Base-by-base conservation (phyloP, 2,797 vertebrate species). In the Myripristis murdjan region DNA sequence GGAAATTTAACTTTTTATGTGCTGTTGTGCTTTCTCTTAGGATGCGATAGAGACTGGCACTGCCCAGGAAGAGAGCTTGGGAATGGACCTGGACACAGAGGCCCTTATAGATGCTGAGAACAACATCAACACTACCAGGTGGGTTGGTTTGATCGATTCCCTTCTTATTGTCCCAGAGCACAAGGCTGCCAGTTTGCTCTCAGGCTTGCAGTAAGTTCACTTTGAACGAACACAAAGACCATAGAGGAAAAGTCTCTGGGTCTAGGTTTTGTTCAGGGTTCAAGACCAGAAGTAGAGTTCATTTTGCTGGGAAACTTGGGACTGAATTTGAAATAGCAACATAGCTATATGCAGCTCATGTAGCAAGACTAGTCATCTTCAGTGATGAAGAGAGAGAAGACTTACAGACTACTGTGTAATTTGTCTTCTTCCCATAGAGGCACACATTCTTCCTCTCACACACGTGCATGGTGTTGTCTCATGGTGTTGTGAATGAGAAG, bases 41-140 rank as follows among this genome's bases (percentile, higher is more conserved):
- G 85, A 81, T 66, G 82, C 77, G 8, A 35, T 82, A 77, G 90
- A 71, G 33, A 78, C 78, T 76, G 82, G 71, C 11, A 46, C 78
- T 51, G 2, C 73, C 67, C 69, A 93, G 68, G 91, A 97, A 89
- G 94, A 96, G 81, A 92, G 91, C 55, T 95, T 90, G 46, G 90
- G 92, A 87, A 96, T 96, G 95, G 95, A 95, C 75, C 83, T 94
- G 77, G 96, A 96, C 84, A 79, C 89, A 16, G 90, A 91, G 69
- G 75, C 87, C 48, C 69, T 89, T 64, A 72, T 79, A 63, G 93
- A 95, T 74, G 89, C 91, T 79, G 96, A 96, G 88, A 93, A 95
- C 92, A 94, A 93, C 86, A 91, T 94, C 64, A 92, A 90, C 89
- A 88, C 90, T 84, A 93, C 96, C 92, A 96, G 95, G 97, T 98